Percentiles rank a stretch among this genome's conserved stretches.
Evolutionary conservation across 2,113 vertebrate species (phyloP).

Genomic region (Ginglymostoma cirratum): DNA sequence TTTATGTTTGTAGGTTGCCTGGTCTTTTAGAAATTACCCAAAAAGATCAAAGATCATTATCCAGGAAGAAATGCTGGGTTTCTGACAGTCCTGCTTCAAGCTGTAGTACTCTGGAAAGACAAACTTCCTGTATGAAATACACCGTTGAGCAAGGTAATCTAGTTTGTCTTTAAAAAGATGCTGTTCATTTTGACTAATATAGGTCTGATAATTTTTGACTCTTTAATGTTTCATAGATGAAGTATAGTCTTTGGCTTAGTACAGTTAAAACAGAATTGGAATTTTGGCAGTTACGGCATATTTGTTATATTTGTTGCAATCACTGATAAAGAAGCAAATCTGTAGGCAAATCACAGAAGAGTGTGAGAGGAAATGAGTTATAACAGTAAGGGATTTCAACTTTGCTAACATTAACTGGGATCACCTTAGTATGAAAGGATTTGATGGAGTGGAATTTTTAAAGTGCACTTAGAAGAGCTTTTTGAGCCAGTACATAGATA

Average conservation of each 20-base stretch:
- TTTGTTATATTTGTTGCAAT: too few species aligned
- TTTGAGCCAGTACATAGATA: too few species aligned
- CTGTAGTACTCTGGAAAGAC: conserved; percentile 44
- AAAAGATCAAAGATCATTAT: conserved; percentile 42
- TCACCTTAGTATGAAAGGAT: too few species aligned
- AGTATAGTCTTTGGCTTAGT: background rate
- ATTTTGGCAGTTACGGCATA: background rate
- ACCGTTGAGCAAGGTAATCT: background rate
- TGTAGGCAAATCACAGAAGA: too few species aligned
- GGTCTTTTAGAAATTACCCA: conserved; percentile 44
- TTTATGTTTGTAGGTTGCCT: conserved; percentile 50
- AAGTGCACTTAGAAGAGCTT: too few species aligned
- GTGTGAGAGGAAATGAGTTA: too few species aligned
- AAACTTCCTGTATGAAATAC: conserved; percentile 6
- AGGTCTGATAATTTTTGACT: background rate
- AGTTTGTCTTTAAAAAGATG: background rate
- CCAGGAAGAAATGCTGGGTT: conserved; percentile 50
- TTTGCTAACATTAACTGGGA: too few species aligned
- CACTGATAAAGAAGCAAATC: too few species aligned
- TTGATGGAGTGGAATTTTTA: too few species aligned
- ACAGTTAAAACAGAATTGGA: background rate
- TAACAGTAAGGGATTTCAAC: too few species aligned
- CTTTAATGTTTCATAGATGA: background rate
- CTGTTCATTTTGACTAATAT: background rate
- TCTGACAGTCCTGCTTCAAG: conserved; percentile 47